Evolutionary conservation across 2,888 invertebrate species (phyloP), one percentile per base, ranked within the genome.

Genomic region (Epinotia demarniana): DNA sequence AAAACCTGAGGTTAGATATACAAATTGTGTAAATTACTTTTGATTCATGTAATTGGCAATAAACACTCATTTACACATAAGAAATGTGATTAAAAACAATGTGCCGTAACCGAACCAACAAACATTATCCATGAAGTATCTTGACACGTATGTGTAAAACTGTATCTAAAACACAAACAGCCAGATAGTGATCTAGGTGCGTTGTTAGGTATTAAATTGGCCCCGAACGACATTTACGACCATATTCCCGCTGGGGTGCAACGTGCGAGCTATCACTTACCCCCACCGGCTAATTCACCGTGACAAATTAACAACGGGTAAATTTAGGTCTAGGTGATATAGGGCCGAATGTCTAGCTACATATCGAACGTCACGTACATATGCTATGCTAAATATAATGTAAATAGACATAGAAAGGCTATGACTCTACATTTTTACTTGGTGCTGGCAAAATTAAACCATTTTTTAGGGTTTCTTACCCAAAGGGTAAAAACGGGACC

Each of bases 221-320:
- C 85, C 83, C 82, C 81, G 84, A 85, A 84, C 85, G 90, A 92
- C 91, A 83, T 90, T 92, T 91, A 93, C 90, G 92, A 92, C 89
- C 91, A 89, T 92, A 94, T 93, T 92, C 92, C 92, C 90, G 84
- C 86, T 89, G 89, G 92, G 92, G 93, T 91, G 93, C 93, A 91
- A 92, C 92, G 92, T 92, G 92, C 91, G 89, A 91, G 89, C 93
- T 90, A 93, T 93, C 92, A 90, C 89, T 92, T 92, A 92, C 91
- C 90, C 86, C 90, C 88, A 87, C 85, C 90, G 88, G 92, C 93
- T 93, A 93, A 94, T 93, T 93, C 93, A 92, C 91, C 89, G 92
- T 93, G 93, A 93, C 93, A 93, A 93, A 94, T 93, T 93, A 94
- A 92, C 92, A 91, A 89, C 89, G 87, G 87, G 90, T 91, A 91